phyloP scores from a whole-genome alignment of 92 coral and sea anemone genomes.

The Epizoanthus illoricatus region DNA sequence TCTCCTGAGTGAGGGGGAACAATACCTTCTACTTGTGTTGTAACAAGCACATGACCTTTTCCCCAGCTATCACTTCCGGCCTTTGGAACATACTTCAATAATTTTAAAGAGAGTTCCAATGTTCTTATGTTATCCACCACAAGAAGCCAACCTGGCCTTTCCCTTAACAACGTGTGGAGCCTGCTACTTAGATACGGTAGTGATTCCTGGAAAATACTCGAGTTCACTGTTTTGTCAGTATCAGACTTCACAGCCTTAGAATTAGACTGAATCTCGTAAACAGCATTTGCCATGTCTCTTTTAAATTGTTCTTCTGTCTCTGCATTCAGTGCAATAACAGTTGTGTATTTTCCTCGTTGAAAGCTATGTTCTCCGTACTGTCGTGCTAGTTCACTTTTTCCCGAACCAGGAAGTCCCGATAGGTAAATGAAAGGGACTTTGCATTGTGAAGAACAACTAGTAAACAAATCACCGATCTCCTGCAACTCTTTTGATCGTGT shows the following conservation, averaged over 20 bases:
- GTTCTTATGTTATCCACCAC: constrained; percentile 26
- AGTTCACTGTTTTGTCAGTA: neutral
- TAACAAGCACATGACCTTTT: constrained; percentile 2
- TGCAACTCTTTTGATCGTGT: constrained; percentile 8
- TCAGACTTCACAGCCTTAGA: neutral
- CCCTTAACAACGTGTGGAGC: neutral
- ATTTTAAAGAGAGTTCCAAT: neutral
- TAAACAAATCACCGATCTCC: neutral
- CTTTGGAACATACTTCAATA: neutral
- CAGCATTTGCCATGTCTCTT: constrained; percentile 8
- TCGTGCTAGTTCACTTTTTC: constrained; percentile 26
- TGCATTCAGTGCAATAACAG: constrained; percentile 9
- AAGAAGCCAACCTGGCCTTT: constrained; percentile 27
- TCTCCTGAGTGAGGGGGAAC: neutral
- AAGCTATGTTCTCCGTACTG: constrained; percentile 10
- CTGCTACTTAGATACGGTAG: neutral
- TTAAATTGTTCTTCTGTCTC: constrained; percentile 4
- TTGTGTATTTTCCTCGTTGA: neutral
- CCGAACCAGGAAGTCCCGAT: constrained; percentile 23
- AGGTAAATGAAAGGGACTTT: neutral
- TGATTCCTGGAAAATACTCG: neutral
- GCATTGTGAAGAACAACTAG: neutral
- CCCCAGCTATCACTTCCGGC: neutral
- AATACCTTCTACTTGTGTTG: neutral
- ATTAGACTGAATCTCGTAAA: neutral